Conservation (phyloP, 2,113 vertebrate genomes). For the Connochaetes taurinus region DNA sequence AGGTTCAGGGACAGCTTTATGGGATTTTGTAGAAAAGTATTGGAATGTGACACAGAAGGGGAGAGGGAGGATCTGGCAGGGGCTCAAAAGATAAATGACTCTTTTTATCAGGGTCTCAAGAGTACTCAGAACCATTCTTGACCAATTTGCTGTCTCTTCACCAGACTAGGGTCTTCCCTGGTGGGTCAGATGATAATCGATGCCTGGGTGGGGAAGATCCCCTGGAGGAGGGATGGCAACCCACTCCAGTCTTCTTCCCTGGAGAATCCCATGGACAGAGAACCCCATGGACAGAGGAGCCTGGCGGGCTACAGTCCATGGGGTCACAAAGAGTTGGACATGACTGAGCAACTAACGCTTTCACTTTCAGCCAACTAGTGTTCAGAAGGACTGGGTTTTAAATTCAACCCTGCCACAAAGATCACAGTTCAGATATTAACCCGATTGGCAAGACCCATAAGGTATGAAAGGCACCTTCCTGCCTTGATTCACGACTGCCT, state of each 20-base stretch:
- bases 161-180: background rate
- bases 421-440: background rate
- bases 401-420: background rate
- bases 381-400: background rate
- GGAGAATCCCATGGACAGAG: background rate
- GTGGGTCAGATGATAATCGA: background rate
- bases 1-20: background rate
- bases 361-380: background rate
- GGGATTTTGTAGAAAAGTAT: background rate
- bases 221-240: background rate
- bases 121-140: background rate
- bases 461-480: background rate
- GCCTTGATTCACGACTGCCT: background rate
- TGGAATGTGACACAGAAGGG: background rate
- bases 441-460: fast-evolving
- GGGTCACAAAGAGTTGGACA: background rate
- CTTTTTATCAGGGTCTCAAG: background rate
- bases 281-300: background rate
- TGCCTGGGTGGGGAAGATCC: background rate
- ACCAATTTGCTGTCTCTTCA: background rate
- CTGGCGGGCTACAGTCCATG: background rate
- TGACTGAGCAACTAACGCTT: background rate
- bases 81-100: background rate
- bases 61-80: background rate
- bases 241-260: background rate